These are phyloP conservation scores for Euzetes globulus DNA, from an alignment of 2,888 invertebrate genomes.

Conservation along the genomic window DNA sequence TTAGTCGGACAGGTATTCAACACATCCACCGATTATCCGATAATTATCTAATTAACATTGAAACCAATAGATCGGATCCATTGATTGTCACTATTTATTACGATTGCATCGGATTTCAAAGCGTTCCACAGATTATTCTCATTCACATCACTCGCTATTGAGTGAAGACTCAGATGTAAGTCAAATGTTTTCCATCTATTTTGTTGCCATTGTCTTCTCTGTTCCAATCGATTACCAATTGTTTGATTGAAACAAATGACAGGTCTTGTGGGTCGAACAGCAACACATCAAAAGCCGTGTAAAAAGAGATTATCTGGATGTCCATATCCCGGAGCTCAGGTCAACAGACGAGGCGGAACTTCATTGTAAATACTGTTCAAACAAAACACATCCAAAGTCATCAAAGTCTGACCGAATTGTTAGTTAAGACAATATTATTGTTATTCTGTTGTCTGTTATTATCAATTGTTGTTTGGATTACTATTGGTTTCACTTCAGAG, in stretches of 20 bases:
- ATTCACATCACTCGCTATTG: conserved; percentile 67
- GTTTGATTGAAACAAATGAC: neutral
- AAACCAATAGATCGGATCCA: conserved; percentile 75
- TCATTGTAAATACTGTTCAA: conserved; percentile 65
- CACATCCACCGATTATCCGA: neutral
- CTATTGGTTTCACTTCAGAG: conserved; percentile 47
- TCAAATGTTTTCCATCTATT: neutral
- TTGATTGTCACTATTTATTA: conserved; percentile 76
- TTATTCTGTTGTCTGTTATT: neutral
- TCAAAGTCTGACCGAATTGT: conserved; percentile 67
- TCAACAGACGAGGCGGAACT: conserved; percentile 60
- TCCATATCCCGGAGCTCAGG: conserved; percentile 40
- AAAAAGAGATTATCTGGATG: conserved; percentile 64
- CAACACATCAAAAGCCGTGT: conserved; percentile 77
- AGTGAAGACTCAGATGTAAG: conserved; percentile 69
- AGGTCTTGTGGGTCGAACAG: conserved; percentile 76
- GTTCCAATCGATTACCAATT: too few species aligned
- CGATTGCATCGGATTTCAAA: conserved; percentile 76
- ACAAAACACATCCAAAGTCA: conserved; percentile 23
- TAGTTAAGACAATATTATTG: conserved; percentile 44
- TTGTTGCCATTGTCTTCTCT: too few species aligned
- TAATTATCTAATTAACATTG: conserved; percentile 38
- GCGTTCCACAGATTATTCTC: conserved; percentile 68
- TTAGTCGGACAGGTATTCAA: conserved; percentile 49
- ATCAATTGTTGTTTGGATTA: conserved; percentile 29